These are phyloP conservation scores for Alloscopus bannaensis DNA, from an alignment of 2,888 invertebrate species.

Conservation along the genomic window DNA sequence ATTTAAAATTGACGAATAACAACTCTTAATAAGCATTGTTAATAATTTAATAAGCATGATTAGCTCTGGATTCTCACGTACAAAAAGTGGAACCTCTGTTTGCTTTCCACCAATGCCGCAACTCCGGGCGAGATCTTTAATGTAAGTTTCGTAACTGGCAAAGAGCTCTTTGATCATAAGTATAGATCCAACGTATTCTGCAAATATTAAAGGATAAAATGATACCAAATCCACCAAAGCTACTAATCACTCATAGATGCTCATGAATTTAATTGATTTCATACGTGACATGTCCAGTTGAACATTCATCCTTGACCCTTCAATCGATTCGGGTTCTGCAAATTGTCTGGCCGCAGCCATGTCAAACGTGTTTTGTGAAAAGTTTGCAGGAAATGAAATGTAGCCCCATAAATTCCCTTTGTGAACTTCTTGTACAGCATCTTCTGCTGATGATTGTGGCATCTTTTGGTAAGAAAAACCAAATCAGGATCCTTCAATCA, in stretches of 20 bases:
- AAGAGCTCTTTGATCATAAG: conserved; percentile 10
- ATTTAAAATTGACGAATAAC: no score
- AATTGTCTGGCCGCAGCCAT: neutral
- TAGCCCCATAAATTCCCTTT: conserved; percentile 60
- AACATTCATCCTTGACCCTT: conserved; percentile 13
- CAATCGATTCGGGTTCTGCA: conserved; percentile 10
- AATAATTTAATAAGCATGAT: conserved; percentile 1
- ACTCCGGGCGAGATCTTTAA: neutral
- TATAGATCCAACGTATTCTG: conserved; percentile 19
- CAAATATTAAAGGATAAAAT: no score
- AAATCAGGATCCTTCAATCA: neutral
- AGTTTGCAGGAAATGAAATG: conserved; percentile 20
- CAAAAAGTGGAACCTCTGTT: neutral
- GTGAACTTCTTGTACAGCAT: conserved; percentile 46
- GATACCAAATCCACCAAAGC: no score
- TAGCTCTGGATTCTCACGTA: no score
- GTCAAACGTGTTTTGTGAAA: conserved; percentile 13
- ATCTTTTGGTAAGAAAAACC: conserved; percentile 22
- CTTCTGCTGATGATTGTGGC: conserved; percentile 35
- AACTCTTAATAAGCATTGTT: no score
- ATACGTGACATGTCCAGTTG: conserved; percentile 20
- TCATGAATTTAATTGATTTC: conserved; percentile 1
- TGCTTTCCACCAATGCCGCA: conserved; percentile 15
- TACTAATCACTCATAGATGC: no score
- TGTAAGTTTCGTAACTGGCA: neutral